Conservation (phyloP, 2,888 invertebrate genomes). For the Philaethria dido region DNA sequence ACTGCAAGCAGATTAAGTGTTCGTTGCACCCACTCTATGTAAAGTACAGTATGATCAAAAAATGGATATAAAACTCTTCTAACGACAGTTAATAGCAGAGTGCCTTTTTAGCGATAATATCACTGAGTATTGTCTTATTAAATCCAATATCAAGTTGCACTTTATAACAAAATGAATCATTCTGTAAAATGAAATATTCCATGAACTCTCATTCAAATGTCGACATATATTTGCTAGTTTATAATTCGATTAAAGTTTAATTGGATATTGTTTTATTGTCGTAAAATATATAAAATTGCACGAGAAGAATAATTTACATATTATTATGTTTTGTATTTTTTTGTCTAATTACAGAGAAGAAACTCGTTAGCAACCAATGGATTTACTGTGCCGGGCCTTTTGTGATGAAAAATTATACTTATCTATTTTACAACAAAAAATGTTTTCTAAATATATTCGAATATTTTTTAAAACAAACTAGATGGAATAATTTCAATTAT, state of each 20-base stretch:
- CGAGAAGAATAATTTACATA: neutral
- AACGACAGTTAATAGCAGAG: constrained; percentile 25
- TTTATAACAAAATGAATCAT: constrained; percentile 35
- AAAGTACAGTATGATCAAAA: constrained; percentile 20
- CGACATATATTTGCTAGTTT: constrained; percentile 29
- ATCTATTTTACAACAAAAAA: too few relatives aligned
- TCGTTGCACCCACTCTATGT: constrained; percentile 51
- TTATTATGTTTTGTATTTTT: constrained; percentile 1
- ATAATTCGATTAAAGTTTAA: constrained; percentile 1
- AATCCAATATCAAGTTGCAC: constrained; percentile 34
- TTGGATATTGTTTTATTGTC: neutral
- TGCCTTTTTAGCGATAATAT: constrained; percentile 29
- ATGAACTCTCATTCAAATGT: constrained; percentile 36
- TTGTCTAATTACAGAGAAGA: too few relatives aligned
- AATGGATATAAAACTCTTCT: constrained; percentile 16
- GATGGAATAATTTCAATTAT: too few relatives aligned
- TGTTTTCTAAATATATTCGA: too few relatives aligned
- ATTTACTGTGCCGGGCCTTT: too few relatives aligned
- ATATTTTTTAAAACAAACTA: too few relatives aligned
- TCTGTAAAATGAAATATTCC: constrained; percentile 36
- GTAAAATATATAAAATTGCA: neutral
- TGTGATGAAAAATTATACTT: too few relatives aligned
- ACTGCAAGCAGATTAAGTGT: constrained; percentile 65
- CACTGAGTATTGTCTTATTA: constrained; percentile 34
- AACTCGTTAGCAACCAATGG: too few relatives aligned